A percentile compares a stretch with the other conserved stretches of the same genome.
These are phyloP conservation scores for Drosophila prolongata DNA, from an alignment of 2,888 invertebrate species.

Conservation along the genomic window DNA sequence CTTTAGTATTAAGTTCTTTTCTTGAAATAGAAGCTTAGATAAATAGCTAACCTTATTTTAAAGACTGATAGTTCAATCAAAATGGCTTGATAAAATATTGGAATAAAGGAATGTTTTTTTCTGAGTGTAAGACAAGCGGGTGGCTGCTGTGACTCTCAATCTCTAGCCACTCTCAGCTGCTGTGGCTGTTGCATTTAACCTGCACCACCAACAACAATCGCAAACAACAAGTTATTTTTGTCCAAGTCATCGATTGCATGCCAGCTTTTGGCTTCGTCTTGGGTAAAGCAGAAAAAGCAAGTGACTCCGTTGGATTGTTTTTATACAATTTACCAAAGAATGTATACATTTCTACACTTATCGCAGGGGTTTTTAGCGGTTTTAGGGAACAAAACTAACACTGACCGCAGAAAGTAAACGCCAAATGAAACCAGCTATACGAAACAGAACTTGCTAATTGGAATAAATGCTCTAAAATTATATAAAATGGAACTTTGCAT, in stretches of 20 bases:
- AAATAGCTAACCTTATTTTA: too few species aligned
- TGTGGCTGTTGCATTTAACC: conserved; percentile 36
- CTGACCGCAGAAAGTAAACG: neutral
- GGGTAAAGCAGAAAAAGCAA: conserved; percentile 24
- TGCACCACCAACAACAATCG: conserved; percentile 23
- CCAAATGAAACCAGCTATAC: neutral
- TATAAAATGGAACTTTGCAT: conserved; percentile 24
- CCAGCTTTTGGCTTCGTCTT: conserved; percentile 28
- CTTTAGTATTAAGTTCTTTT: too few species aligned
- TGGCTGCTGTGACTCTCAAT: conserved; percentile 45
- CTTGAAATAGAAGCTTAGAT: too few species aligned
- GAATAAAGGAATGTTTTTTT: neutral
- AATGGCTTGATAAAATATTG: too few species aligned
- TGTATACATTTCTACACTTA: conserved; percentile 15
- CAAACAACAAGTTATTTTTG: conserved; percentile 41
- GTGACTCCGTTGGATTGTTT: conserved; percentile 22
- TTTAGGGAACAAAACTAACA: neutral
- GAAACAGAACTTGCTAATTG: conserved; percentile 31
- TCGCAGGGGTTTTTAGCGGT: neutral
- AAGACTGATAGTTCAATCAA: too few species aligned
- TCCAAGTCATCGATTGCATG: conserved; percentile 47
- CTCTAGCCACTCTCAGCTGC: conserved; percentile 51
- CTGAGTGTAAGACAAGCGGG: conserved; percentile 47
- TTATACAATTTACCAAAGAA: conserved; percentile 22
- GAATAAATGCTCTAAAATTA: conserved; percentile 11